phyloP scores from a whole-genome alignment of 2,888 invertebrate species.

The Hecatera dysodea region DNA sequence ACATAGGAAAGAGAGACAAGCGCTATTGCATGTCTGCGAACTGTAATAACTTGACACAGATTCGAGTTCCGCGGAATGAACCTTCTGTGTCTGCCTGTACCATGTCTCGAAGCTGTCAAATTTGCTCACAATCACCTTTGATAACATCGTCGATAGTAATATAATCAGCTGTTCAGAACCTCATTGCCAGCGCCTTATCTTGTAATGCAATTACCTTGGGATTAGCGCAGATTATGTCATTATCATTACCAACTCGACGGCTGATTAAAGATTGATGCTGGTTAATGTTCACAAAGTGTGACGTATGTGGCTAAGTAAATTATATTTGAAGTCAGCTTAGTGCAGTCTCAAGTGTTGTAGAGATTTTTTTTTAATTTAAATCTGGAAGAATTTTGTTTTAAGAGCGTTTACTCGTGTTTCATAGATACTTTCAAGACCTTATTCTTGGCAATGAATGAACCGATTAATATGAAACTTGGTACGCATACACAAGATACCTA shows the following conservation, averaged over 20 bases:
- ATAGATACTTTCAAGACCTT: no score
- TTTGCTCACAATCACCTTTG: slow-evolving; percentile 28
- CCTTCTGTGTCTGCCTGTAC: slow-evolving; percentile 12
- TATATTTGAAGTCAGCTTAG: not conserved
- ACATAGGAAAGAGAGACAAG: no score
- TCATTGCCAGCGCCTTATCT: slow-evolving; percentile 44
- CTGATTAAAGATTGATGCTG: slow-evolving; percentile 1
- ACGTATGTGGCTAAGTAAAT: not conserved
- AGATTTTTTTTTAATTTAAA: no score
- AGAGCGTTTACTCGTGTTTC: no score
- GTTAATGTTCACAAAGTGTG: not conserved
- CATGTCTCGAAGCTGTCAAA: slow-evolving; percentile 8
- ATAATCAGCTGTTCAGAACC: slow-evolving; percentile 42
- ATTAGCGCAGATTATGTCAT: slow-evolving; percentile 48
- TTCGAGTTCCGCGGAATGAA: not conserved
- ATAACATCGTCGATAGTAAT: slow-evolving; percentile 42
- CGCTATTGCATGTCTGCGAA: no score
- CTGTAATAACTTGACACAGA: no score
- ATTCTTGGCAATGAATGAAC: no score
- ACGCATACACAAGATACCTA: no score
- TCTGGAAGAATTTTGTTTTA: no score
- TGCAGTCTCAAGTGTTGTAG: not conserved
- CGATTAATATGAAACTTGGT: no score
- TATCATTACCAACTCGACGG: slow-evolving; percentile 16
- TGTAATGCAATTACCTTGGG: slow-evolving; percentile 40